phyloP scores from a whole-genome alignment of 2,797 vertebrate genomes.

The Todus mexicanus region DNA sequence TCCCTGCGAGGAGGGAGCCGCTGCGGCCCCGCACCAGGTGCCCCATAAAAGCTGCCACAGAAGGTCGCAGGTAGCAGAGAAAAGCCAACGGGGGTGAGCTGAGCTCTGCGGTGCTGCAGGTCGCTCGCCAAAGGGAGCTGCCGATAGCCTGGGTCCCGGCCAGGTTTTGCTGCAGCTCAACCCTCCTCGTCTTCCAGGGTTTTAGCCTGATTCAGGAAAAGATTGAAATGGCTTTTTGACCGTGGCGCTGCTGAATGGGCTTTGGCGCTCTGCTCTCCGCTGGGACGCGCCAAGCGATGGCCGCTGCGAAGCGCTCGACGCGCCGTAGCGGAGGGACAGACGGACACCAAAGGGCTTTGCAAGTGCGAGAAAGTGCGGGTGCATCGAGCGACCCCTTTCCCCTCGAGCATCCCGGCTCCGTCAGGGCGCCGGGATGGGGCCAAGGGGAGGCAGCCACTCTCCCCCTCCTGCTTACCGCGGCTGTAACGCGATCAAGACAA shows the following conservation, averaged over 20 bases:
- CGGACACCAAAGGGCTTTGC: background rate
- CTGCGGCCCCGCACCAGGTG: background rate
- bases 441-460: background rate
- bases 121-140: background rate
- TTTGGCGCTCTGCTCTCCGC: background rate
- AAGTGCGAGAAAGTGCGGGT: fast-evolving
- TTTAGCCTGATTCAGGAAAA: background rate
- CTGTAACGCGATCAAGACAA: background rate
- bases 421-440: background rate
- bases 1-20: background rate
- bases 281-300: fast-evolving
- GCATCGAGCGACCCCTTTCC: background rate
- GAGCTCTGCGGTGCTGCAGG: background rate
- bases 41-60: background rate
- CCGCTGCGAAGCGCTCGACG: fast-evolving
- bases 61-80: background rate
- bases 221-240: background rate
- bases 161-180: background rate
- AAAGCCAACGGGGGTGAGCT: background rate
- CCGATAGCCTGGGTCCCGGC: background rate
- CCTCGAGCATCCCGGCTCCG: background rate
- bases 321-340: fast-evolving
- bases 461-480: background rate
- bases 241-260: background rate
- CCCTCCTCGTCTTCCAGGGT: background rate